phyloP scores from a whole-genome alignment of 2,888 invertebrate genomes.

The Zhengitettix transpicula region DNA sequence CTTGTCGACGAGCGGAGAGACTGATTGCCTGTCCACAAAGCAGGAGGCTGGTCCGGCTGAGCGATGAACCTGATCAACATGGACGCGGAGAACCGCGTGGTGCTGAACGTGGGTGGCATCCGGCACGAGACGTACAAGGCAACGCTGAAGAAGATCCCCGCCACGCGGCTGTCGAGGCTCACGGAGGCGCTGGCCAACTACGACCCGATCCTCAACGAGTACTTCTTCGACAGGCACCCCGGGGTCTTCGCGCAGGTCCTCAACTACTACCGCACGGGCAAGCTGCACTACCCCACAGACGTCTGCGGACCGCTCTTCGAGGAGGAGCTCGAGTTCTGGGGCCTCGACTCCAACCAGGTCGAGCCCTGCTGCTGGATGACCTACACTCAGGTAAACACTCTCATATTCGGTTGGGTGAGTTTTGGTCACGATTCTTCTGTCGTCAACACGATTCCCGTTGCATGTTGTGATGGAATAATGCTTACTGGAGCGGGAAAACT shows the following conservation, averaged over 20 bases:
- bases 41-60: constrained; percentile 4
- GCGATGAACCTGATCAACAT: constrained; percentile 81
- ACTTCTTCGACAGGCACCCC: constrained; percentile 97
- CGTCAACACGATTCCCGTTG: no score
- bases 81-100: constrained; percentile 97
- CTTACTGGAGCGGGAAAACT: no score
- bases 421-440: no score
- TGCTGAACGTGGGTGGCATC: constrained; percentile 96
- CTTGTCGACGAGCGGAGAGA: no score
- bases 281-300: constrained; percentile 96
- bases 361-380: constrained; percentile 99
- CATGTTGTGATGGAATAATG: no score
- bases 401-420: no score
- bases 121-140: constrained; percentile 94
- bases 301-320: constrained; percentile 98
- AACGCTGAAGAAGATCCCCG: constrained; percentile 93
- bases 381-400: constrained; percentile 72
- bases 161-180: constrained; percentile 80
- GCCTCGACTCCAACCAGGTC: constrained; percentile 96
- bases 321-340: constrained; percentile 99
- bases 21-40: no score
- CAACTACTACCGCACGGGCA: constrained; percentile 96
- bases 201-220: constrained; percentile 97
- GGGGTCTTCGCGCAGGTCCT: constrained; percentile 93
- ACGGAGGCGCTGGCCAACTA: constrained; percentile 97